Percentiles rank a stretch among this genome's conserved stretches.
These are phyloP conservation scores for Podiceps cristatus DNA, from an alignment of 2,113 vertebrate species.

Conservation along the genomic window DNA sequence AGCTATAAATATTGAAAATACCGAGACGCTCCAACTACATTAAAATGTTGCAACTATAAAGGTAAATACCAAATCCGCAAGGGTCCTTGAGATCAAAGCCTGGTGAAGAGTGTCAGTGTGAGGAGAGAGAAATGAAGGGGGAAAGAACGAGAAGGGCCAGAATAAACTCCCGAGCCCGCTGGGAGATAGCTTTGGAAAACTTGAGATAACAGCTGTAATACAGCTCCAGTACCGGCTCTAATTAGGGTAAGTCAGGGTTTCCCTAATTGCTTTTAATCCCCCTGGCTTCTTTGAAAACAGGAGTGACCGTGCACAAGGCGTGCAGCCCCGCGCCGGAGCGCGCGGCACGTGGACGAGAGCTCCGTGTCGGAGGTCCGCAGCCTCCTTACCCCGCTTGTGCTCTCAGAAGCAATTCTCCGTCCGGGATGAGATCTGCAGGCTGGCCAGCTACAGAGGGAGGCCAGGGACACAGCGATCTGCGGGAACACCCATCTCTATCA, in stretches of 20 bases:
- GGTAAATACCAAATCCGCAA: background rate
- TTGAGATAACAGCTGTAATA: background rate
- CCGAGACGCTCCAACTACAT: background rate
- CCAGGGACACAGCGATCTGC: background rate
- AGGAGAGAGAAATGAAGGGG: background rate
- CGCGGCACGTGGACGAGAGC: background rate
- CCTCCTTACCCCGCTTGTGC: accelerated
- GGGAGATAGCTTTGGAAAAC: background rate
- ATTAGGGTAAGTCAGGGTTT: background rate
- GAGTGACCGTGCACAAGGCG: background rate
- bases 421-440: background rate
- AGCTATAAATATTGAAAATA: background rate
- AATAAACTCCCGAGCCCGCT: background rate
- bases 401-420: background rate
- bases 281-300: background rate
- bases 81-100: background rate
- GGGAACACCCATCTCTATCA: background rate
- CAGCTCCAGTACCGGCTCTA: background rate
- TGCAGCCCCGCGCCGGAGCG: background rate
- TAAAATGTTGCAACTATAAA: background rate
- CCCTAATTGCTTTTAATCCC: background rate
- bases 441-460: background rate
- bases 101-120: background rate
- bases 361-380: accelerated
- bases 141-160: background rate